phyloP scores from a whole-genome alignment of 2,797 vertebrate species.

The Myioborus melanocephalus region DNA sequence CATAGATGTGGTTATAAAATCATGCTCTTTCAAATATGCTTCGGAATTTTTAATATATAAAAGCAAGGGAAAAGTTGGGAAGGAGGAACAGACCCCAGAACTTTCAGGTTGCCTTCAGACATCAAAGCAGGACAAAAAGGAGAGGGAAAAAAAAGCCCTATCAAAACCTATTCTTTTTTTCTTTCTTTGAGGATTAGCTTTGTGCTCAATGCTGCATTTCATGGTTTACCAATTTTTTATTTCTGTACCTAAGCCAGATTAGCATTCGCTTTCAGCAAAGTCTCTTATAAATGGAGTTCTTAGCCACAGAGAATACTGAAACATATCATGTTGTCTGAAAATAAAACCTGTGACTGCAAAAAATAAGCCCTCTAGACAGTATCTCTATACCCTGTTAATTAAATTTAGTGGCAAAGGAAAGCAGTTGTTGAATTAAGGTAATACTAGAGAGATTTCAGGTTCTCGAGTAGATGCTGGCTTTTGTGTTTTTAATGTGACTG shows the following conservation, averaged over 20 bases:
- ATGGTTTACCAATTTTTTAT: constrained; percentile 24
- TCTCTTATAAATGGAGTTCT: neutral
- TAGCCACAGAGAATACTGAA: neutral
- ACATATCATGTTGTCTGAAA: neutral
- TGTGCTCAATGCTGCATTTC: neutral
- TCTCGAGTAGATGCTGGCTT: neutral
- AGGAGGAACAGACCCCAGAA: neutral
- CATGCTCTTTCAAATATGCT: neutral
- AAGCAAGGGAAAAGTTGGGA: neutral
- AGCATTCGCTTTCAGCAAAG: constrained; percentile 1
- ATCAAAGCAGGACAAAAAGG: neutral
- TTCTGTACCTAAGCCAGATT: constrained; percentile 24
- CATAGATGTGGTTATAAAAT: neutral
- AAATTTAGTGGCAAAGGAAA: neutral
- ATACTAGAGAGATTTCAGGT: neutral
- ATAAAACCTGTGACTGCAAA: neutral
- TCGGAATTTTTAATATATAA: neutral
- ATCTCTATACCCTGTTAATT: neutral
- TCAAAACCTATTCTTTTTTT: neutral
- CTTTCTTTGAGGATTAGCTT: constrained; percentile 36
- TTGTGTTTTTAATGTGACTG: neutral
- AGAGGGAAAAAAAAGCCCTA: neutral
- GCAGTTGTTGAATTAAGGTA: neutral
- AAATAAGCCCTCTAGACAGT: neutral
- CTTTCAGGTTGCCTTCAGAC: neutral